phyloP scores from a whole-genome alignment of 2,888 invertebrate species.

The Drosophila austrosaltans region DNA sequence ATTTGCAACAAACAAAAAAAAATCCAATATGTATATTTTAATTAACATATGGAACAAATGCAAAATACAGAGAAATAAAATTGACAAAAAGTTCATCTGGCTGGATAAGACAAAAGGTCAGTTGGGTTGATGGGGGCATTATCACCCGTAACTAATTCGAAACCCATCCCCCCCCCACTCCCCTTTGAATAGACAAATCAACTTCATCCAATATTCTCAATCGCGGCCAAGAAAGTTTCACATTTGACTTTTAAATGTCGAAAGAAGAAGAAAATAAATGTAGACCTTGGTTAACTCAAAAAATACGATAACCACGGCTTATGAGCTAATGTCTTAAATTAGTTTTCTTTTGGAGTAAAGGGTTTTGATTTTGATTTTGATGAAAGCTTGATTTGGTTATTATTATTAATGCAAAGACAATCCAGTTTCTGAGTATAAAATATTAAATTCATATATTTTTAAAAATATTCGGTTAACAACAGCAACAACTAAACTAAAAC shows the following conservation, averaged over 20 bases:
- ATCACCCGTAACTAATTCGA: constrained; percentile 53
- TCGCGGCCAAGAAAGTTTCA: constrained; percentile 52
- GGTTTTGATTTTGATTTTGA: constrained; percentile 32
- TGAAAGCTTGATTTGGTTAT: constrained; percentile 32
- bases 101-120: constrained; percentile 41
- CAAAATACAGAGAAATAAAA: constrained; percentile 17
- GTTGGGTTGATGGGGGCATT: constrained; percentile 16
- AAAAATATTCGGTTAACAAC: not conserved
- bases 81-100: constrained; percentile 1
- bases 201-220: constrained; percentile 45
- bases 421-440: not conserved
- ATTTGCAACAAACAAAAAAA: constrained; percentile 31
- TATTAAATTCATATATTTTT: not conserved
- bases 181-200: constrained; percentile 49
- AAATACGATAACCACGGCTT: constrained; percentile 36
- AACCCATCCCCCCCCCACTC: not conserved
- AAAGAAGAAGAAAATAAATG: not conserved
- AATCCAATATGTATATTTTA: constrained; percentile 28
- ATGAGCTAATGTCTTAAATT: constrained; percentile 46
- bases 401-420: constrained; percentile 39
- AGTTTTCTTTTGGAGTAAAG: constrained; percentile 24
- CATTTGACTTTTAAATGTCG: constrained; percentile 67
- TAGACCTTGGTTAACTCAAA: constrained; percentile 25
- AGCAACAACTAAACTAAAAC: no score
- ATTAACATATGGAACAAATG: constrained; percentile 29